A percentile compares a stretch with the other conserved stretches of the same genome.
Evolutionary conservation across 2,888 invertebrate genomes (phyloP).

Genomic region (Caenorhabditis uteleia): DNA sequence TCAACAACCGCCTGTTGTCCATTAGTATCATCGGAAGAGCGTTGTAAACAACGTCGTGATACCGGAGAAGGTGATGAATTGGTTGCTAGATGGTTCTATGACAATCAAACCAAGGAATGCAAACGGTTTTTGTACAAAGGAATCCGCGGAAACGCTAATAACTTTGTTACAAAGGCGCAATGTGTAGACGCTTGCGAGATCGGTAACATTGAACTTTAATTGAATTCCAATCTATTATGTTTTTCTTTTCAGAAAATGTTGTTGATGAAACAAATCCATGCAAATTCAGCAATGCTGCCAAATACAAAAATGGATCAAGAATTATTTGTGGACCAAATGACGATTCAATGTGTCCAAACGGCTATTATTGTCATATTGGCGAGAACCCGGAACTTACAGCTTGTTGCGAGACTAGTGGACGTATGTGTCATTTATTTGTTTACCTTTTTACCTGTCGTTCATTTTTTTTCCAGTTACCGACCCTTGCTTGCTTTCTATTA

Average conservation of each 20-base stretch:
- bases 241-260: slow-evolving; percentile 24
- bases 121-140: slow-evolving; percentile 67
- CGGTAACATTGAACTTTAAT: slow-evolving; percentile 21
- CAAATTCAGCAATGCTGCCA: slow-evolving; percentile 55
- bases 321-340: slow-evolving; percentile 55
- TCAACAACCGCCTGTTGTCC: slow-evolving; percentile 67
- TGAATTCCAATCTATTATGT: background rate
- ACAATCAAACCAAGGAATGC: slow-evolving; percentile 55
- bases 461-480: slow-evolving; percentile 57
- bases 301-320: slow-evolving; percentile 40
- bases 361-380: slow-evolving; percentile 68
- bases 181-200: slow-evolving; percentile 62
- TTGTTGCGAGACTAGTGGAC: slow-evolving; percentile 66
- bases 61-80: slow-evolving; percentile 63
- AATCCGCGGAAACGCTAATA: slow-evolving; percentile 66
- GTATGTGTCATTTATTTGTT: slow-evolving; percentile 44
- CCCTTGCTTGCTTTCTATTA: slow-evolving; percentile 62
- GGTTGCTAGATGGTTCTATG: slow-evolving; percentile 67
- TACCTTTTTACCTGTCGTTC: background rate
- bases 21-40: slow-evolving; percentile 41
- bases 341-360: slow-evolving; percentile 57
- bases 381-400: slow-evolving; percentile 59
- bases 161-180: slow-evolving; percentile 63
- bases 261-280: slow-evolving; percentile 60
- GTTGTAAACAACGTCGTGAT: slow-evolving; percentile 52